Base-by-base conservation (phyloP, 2,113 vertebrate species). In the Mustela lutreola region DNA sequence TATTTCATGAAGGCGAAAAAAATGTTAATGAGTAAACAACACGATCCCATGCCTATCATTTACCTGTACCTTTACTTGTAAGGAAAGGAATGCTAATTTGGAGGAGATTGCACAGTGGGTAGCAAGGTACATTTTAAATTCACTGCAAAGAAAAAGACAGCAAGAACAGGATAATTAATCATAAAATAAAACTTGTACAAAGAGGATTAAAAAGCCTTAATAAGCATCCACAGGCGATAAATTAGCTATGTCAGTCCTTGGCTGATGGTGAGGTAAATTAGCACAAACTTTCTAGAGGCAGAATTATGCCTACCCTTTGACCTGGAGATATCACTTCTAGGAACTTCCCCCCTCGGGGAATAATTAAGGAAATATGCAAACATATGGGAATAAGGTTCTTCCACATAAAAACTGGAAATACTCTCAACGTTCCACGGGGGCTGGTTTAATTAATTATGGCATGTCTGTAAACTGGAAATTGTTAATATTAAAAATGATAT, bases 151-250 rank as follows among this genome's bases (percentile, higher is more conserved):
- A 63, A 95, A 97, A 96, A 53, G 9, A 18, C 62, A 65, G 82
- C 42, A 95, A 95, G 94, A 93, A 33, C 1, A 5, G 18, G 48
- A 45, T 96, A 62, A 92, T 96, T 95, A 97, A 95, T 97, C 94
- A 89, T 58, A 78, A 97, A 91, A 82, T 95, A 80, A 95, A 94
- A 90, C 73, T 71, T 90, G 87, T 71, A 76, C 56, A 90, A 95
- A 97, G 58, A 60, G 39, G 71, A 88, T 91, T 90, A 71, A 93
- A 97, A 96, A 91, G 92, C 62, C 53, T 86, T 97, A 45, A 87
- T 45, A 95, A 84, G 84, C 56, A 81, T 50, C 58, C 83, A 84
- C 14, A 75, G 80, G 83, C 63, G 81, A 96, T 88, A 67, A 92
- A 88, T 92, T 63, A 92, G 18, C 83, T 56, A 5, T 28, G 75